Evolutionary conservation across 1,140 invertebrate species (phyloP), one percentile per base, ranked within the genome.

Genomic region (Drosophila leontia): DNA sequence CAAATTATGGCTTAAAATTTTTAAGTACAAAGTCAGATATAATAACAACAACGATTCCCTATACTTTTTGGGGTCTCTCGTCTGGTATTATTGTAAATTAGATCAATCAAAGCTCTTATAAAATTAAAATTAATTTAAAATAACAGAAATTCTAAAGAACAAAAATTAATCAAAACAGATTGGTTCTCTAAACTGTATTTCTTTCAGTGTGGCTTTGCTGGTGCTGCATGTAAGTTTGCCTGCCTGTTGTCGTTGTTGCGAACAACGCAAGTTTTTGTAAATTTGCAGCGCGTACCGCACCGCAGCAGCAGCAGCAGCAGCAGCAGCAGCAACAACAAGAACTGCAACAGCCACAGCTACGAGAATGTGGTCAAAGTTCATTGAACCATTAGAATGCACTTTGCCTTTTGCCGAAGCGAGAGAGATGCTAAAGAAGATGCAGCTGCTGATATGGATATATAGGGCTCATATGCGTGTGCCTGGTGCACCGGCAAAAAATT

Each of bases 281-380:
- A 78, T 75, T 78, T 78, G 80, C 79, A 74, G 67, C 77, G 79
- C 80, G 78, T 78, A 67, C 44, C 35, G 32, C 59, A 53, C 19
- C 59, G 32, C 47, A 19, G 48, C 48, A 69, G 15, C 63, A 65
- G 23, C 15, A 17, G 15, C 37, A 41, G 11, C 39, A n/a, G n/a
- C n/a, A n/a, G 32, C 47, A 19, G 48, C 48, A 69, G 15, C 63
- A 65, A n/a, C 15, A 58, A 50, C 71, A 69, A 45, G 59, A 70
- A n/a, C 51, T 50, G n/a, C 68, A 67, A 12, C 42, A 29, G 34
- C 48, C 35, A n/a, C 61, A 79, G 61, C 78, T 69, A 62, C 55
- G 64, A 69, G 78, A 82, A 71, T 84, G 81, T 82, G 81, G 81
- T 84, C 81, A 84, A 82, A 84, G 81, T 84, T 84, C 81, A 77